Base-by-base conservation (phyloP, 2,113 vertebrate species). In the Arenaria interpres region DNA sequence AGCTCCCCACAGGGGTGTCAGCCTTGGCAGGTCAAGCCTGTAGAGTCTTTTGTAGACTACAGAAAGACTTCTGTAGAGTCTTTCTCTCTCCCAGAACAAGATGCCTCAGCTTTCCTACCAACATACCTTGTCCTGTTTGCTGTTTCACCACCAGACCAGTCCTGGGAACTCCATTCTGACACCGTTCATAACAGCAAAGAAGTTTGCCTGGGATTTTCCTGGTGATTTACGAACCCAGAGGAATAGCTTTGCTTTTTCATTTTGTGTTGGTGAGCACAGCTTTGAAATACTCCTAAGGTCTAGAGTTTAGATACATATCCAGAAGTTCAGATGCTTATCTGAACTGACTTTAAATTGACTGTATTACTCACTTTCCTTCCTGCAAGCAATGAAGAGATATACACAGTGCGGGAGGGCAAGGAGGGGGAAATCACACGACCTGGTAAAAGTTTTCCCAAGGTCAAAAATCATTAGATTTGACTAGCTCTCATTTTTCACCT, bases 401-500 rank as follows among this genome's bases (percentile, higher is more conserved):
- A 46, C 32, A 35, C 4, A 32, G 23, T 4, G 45, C 2, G 0
- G 13, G 5, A 23, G 14, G 4, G 45, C 2, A 0, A 5, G 54
- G 8, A 18, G 48, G 4, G 14, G 33, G 41, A 10, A 37, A 87
- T 54, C 12, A 5, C 41, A 32, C 0, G 7, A 86, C n/a, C 72
- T 7, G 24, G 45, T 24, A 51, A 35, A 86, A 81, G 50, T 69
- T 88, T 87, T 84, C 30, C 53, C 12, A 9, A 86, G 92, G 89
- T 81, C 78, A 82, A 51, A 95, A 92, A 43, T 2, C 18, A 72
- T 62, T 75, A 75, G 25, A 48, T 88, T 89, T 77, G 37, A 53
- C 25, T 76, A 8, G 22, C 59, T 79, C 62, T 91, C 54, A 23
- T 88, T 92, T 86, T 79, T 89, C 51, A 87, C 77, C 75, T 95